Evolutionary conservation across 2,888 invertebrate species (phyloP).

Genomic region (Aphodius granarius): DNA sequence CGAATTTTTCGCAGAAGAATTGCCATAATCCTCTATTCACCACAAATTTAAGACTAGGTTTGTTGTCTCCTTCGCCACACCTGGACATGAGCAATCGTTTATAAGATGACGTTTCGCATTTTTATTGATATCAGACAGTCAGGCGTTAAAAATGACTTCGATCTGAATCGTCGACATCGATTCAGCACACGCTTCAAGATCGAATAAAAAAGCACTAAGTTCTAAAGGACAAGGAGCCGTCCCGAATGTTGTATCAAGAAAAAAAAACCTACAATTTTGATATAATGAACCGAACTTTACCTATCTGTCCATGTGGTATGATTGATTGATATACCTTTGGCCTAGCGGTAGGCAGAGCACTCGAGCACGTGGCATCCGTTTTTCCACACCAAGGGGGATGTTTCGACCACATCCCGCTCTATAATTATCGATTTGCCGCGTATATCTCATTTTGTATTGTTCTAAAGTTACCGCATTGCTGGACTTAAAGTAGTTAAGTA

Average conservation of each 20-base stretch:
- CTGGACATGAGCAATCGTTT: not conserved
- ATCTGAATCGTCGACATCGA: not conserved
- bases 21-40: not conserved
- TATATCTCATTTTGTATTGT: slow-evolving; percentile 35
- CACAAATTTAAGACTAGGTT: not conserved
- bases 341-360: slow-evolving; percentile 1
- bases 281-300: not conserved
- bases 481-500: not conserved
- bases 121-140: not conserved
- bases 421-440: slow-evolving; percentile 37
- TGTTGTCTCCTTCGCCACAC: not conserved
- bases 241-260: not conserved
- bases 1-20: too few species aligned
- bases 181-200: not conserved
- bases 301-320: not conserved
- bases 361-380: slow-evolving; percentile 32
- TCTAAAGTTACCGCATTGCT: slow-evolving; percentile 18
- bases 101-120: not conserved
- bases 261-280: not conserved
- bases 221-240: not conserved
- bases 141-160: not conserved
- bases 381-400: slow-evolving; percentile 23
- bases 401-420: slow-evolving; percentile 21
- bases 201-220: not conserved
- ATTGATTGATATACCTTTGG: slow-evolving; percentile 17